phyloP scores from a whole-genome alignment of 2,113 vertebrate species.

The Sclerurus mexicanus region DNA sequence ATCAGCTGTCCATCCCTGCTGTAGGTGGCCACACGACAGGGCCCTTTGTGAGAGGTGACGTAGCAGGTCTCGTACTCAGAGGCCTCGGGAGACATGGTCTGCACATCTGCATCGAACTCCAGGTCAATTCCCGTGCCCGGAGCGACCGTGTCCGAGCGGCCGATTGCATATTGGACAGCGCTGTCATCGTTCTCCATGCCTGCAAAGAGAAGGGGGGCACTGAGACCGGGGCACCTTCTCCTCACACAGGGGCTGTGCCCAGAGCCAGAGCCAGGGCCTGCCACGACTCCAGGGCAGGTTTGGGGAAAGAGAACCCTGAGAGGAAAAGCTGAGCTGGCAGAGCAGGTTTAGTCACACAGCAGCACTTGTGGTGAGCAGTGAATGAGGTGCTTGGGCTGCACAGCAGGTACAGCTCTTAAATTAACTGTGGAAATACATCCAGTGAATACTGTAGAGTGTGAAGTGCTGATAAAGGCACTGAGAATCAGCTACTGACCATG shows the following conservation, averaged over 20 bases:
- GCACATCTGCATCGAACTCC: constrained; percentile 96
- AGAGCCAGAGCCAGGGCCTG: background rate
- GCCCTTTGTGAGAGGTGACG: constrained; percentile 96
- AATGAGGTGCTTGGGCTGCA: fast-evolving
- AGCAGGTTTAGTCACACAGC: background rate
- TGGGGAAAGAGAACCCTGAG: background rate
- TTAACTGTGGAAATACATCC: background rate
- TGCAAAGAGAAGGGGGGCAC: constrained; percentile 43
- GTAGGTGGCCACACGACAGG: constrained; percentile 92
- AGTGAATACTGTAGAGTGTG: fast-evolving
- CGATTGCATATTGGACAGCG: constrained; percentile 95
- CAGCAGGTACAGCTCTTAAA: background rate
- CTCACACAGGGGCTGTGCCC: background rate
- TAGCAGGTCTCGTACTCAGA: constrained; percentile 98
- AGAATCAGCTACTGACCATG: background rate
- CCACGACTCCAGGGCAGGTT: background rate
- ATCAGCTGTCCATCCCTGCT: constrained; percentile 96
- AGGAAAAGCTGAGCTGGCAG: background rate
- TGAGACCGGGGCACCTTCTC: background rate
- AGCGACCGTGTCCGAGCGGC: constrained; percentile 92
- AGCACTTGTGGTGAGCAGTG: fast-evolving
- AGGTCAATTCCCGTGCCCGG: constrained; percentile 95
- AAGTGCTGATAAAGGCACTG: background rate
- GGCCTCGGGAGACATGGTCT: constrained; percentile 97
- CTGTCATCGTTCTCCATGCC: constrained; percentile 98